These are phyloP conservation scores for Oceanodroma tethys DNA, from an alignment of 2,113 vertebrate species.

Conservation along the genomic window DNA sequence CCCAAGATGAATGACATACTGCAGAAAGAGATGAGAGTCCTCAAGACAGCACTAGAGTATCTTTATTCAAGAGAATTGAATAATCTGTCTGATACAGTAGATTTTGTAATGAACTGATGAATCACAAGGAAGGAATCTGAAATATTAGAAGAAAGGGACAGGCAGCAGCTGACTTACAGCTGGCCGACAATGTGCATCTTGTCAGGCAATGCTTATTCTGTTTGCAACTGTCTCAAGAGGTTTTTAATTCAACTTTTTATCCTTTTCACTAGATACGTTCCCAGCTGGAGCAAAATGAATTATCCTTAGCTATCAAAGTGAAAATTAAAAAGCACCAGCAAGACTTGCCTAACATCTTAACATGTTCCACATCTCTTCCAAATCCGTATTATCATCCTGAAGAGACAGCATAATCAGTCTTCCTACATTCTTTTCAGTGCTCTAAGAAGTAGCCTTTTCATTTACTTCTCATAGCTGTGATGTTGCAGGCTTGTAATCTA, in stretches of 20 bases:
- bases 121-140: not conserved
- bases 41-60: not conserved
- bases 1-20: not conserved
- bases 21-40: not conserved
- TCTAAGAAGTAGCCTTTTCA: not conserved
- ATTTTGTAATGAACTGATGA: not conserved
- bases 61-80: not conserved
- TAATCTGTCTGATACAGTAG: not conserved
- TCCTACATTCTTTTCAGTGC: not conserved
- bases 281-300: constrained; percentile 13
- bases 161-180: not conserved
- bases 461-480: not conserved
- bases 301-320: not conserved
- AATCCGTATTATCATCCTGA: not conserved
- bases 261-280: not conserved
- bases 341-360: not conserved
- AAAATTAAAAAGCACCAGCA: constrained; percentile 25
- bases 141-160: not conserved
- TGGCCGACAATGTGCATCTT: not conserved
- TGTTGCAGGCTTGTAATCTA: not conserved
- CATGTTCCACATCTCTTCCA: not conserved
- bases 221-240: not conserved
- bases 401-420: not conserved
- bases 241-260: constrained; percentile 16
- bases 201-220: not conserved